Evolutionary conservation across 2,113 vertebrate species (phyloP), one percentile per base, ranked within the genome.

Genomic region (Callionymus lyra): DNA sequence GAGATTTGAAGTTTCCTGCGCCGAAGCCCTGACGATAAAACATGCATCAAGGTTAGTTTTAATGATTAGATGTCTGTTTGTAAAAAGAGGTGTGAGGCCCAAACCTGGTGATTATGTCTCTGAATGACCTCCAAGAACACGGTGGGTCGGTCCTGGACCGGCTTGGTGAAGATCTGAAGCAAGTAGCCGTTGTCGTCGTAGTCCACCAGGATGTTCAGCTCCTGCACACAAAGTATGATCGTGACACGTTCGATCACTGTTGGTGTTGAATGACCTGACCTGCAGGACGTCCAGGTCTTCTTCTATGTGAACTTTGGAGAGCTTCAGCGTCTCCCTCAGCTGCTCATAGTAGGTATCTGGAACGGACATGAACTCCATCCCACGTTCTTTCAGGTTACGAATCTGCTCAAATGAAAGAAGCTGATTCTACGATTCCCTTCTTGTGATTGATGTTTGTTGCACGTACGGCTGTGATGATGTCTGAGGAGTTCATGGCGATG

Each of bases 151-250:
- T 98, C 94, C 72, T 98, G 94, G 31, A 97, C 71, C 0, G 94
- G 93, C 50, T 97, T 98, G 50, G 91, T 96, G 82, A 98, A 98
- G 81, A 96, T 98, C 74, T 98, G 94, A 32, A 98, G 90, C 52
- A 98, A 83, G 63, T 98, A 98, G 9, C 94, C 94, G 5, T 94
- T 85, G 59, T 97, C 93, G 10, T 98, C 93, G 8, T 82, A 94
- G 79, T 98, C 94, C 67, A 98, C 88, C 72, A 95, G 79, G 68
- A 98, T 94, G 56, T 84, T 92, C 68, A 98, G 82, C 53, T 94
- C 89, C 94, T 98, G 71, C 10, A 50, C 18, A 49, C 44, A 10
- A 16, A 34, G 13, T 4, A 38, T 10, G 1, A n/a, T 14, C 32
- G 8, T 21, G 9, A 43, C 2, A 12, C 16, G 3, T 10, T 8